phyloP scores from a whole-genome alignment of 2,888 invertebrate genomes.

The Drosophila borealis region DNA sequence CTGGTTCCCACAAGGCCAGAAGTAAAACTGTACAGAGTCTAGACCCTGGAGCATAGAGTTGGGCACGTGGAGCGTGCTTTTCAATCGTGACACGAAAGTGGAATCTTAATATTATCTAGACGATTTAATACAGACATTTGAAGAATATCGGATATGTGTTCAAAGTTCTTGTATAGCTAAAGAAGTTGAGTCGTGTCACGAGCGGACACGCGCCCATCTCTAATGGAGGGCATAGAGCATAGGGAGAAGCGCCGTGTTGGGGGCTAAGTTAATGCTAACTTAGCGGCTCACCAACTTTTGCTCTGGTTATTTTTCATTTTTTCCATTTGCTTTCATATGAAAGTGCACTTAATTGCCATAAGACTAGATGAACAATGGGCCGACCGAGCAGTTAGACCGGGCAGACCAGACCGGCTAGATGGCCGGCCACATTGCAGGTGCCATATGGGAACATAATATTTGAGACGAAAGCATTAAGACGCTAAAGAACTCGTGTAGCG shows the following conservation, averaged over 20 bases:
- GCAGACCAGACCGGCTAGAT: not conserved
- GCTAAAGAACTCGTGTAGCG: slow-evolving; percentile 31
- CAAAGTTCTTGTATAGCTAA: too few relatives aligned
- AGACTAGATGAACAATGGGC: slow-evolving; percentile 18
- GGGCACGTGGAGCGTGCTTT: not conserved
- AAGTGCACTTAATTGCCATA: slow-evolving; percentile 60
- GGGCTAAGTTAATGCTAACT: slow-evolving; percentile 14
- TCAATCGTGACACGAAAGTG: slow-evolving; percentile 1
- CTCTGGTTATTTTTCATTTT: slow-evolving; percentile 34
- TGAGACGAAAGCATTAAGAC: slow-evolving; percentile 2
- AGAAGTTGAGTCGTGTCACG: too few relatives aligned
- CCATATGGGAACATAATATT: slow-evolving; percentile 28
- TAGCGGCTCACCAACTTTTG: slow-evolving; percentile 55
- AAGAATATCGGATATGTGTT: not conserved
- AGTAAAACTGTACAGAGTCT: not conserved
- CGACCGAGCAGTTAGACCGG: slow-evolving; percentile 12
- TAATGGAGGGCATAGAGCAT: not conserved
- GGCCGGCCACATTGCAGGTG: slow-evolving; percentile 25
- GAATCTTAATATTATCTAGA: not conserved
- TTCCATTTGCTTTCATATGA: slow-evolving; percentile 39
- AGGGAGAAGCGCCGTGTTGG: not conserved
- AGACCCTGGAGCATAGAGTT: not conserved
- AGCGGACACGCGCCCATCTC: not conserved
- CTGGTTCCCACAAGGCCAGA: slow-evolving; percentile 19
- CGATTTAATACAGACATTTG: not conserved